Evolutionary conservation across 2,113 vertebrate genomes (phyloP).

Genomic region (Phodopus roborovskii): DNA sequence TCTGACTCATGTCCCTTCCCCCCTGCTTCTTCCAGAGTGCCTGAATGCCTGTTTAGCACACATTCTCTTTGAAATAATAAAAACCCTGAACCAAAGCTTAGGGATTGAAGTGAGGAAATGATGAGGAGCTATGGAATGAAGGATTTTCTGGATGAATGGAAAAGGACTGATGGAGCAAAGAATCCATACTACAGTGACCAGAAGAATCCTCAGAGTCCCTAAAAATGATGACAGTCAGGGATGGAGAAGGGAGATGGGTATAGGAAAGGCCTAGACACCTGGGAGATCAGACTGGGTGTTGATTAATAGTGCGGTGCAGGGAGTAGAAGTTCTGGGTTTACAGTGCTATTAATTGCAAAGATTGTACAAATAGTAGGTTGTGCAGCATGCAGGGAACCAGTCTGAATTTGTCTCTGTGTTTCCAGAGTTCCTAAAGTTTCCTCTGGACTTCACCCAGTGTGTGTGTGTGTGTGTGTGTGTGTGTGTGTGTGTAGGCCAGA

Average conservation of each 20-base stretch:
- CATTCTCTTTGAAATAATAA: neutral
- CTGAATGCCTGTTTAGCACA: neutral
- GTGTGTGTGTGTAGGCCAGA: neutral
- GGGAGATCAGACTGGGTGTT: neutral
- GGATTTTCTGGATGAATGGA: neutral
- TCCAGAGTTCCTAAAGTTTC: conserved; percentile 18
- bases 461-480: too few species aligned
- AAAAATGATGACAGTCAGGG: neutral
- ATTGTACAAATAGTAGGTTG: conserved; percentile 21
- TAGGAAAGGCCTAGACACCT: neutral
- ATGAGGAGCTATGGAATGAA: neutral
- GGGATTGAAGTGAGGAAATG: neutral
- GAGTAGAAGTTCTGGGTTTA: neutral
- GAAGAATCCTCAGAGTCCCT: neutral
- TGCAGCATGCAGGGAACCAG: neutral
- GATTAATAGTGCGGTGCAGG: neutral
- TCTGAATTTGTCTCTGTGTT: neutral
- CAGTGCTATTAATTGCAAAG: neutral
- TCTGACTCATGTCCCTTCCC: neutral
- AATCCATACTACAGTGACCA: neutral
- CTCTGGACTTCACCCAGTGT: neutral
- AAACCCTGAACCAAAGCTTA: neutral
- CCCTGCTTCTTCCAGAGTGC: neutral
- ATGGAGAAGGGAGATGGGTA: rapidly evolving
- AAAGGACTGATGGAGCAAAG: neutral